Percentiles rank a stretch among this genome's conserved stretches.
Evolutionary conservation across 2,113 vertebrate species (phyloP).

Genomic region (Brachirus orientalis): DNA sequence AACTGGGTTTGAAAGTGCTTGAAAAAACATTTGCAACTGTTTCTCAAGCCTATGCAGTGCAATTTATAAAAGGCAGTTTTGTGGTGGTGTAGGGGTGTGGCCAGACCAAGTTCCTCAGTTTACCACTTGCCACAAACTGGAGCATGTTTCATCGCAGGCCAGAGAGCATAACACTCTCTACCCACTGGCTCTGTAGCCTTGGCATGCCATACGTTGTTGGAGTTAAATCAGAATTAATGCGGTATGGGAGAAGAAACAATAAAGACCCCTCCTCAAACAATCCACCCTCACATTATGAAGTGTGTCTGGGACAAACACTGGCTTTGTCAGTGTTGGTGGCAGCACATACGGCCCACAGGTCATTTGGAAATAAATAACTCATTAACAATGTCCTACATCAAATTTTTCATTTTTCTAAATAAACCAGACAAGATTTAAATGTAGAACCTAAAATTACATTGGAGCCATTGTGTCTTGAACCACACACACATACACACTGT

Average conservation of each 20-base stretch:
- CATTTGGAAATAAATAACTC: conserved; percentile 29
- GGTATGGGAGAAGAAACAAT: conserved; percentile 47
- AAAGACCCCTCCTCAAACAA: conserved; percentile 47
- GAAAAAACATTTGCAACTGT: conserved; percentile 44
- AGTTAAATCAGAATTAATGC: conserved; percentile 61
- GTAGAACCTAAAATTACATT: neutral
- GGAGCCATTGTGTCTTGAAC: conserved; percentile 11
- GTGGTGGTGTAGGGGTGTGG: conserved; percentile 69
- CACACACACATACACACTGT: conserved; percentile 3
- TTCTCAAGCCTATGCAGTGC: conserved; percentile 33
- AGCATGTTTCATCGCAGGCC: conserved; percentile 57
- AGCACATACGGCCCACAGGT: conserved; percentile 6
- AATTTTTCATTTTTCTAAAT: conserved; percentile 18
- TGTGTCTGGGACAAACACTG: conserved; percentile 57
- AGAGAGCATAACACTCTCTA: conserved; percentile 40
- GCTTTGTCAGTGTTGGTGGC: conserved; percentile 52
- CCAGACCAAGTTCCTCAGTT: conserved; percentile 59
- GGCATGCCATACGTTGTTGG: conserved; percentile 55
- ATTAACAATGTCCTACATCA: conserved; percentile 20
- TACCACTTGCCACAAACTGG: conserved; percentile 67
- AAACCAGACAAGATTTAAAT: neutral
- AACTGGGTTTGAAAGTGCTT: conserved; percentile 45
- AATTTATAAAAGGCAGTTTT: conserved; percentile 40
- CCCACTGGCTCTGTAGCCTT: conserved; percentile 65
- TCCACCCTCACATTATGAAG: conserved; percentile 45